Conservation (phyloP, 1,140 invertebrate species). For the Diorhabda carinulata region DNA sequence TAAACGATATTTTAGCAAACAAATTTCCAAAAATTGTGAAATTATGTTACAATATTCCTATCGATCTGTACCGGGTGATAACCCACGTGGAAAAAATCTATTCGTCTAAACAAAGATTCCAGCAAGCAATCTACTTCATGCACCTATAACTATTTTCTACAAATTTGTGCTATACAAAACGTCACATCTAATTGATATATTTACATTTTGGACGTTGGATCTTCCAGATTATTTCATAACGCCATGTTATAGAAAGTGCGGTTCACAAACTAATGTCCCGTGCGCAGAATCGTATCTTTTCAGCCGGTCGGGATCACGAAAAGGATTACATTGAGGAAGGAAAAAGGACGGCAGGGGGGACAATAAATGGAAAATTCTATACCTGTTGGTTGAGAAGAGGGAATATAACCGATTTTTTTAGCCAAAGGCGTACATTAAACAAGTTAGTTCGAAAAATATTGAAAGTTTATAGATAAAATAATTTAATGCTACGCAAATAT, state of each 20-base stretch:
- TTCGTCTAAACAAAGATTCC: background rate
- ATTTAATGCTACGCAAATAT: no score
- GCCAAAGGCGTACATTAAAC: no score
- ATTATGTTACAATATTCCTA: background rate
- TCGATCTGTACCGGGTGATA: constrained; percentile 4
- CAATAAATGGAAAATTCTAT: background rate
- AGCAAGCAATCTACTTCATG: constrained; percentile 4
- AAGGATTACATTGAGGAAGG: background rate
- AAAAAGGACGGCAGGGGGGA: background rate
- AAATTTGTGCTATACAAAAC: background rate
- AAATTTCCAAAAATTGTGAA: background rate
- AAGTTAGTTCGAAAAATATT: no score
- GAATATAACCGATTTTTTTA: background rate
- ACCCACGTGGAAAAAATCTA: constrained; percentile 9
- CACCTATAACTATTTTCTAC: background rate
- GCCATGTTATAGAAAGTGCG: constrained; percentile 8
- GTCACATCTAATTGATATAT: background rate
- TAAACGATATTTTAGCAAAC: no score
- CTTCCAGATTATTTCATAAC: constrained; percentile 10
- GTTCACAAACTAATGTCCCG: constrained; percentile 4
- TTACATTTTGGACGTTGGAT: constrained; percentile 6
- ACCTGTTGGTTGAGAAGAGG: background rate
- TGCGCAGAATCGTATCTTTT: constrained; percentile 5
- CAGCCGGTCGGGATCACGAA: background rate
- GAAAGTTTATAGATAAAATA: no score